Evolutionary conservation across 1,140 invertebrate genomes (phyloP).

Genomic region (Penaeus vannamei): DNA sequence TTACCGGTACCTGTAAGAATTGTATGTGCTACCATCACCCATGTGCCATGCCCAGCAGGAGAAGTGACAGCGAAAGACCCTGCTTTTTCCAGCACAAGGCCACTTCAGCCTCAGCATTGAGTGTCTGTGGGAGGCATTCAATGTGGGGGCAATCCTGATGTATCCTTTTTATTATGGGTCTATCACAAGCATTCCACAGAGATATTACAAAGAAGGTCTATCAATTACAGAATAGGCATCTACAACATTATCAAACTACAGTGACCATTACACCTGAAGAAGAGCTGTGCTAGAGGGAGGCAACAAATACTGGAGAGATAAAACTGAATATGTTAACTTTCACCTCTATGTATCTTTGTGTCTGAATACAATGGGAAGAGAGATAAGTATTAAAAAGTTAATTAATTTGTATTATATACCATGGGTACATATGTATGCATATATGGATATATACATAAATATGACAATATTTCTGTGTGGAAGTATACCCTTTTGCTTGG

Average conservation of each 20-base stretch:
- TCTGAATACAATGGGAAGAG: too few relatives aligned
- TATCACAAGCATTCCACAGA: constrained; percentile 31
- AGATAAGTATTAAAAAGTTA: too few relatives aligned
- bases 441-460: too few relatives aligned
- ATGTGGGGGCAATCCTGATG: too few relatives aligned
- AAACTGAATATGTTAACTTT: not conserved
- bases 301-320: not conserved
- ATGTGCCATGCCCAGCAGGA: constrained; percentile 34
- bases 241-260: not conserved
- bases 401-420: too few relatives aligned
- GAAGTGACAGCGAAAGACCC: not conserved
- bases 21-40: constrained; percentile 51
- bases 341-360: too few relatives aligned
- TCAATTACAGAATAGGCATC: not conserved
- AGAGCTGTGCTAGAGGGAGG: constrained; percentile 14
- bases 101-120: constrained; percentile 5
- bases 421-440: too few relatives aligned
- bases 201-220: too few relatives aligned
- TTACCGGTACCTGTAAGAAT: constrained; percentile 57
- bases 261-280: constrained; percentile 36
- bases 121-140: not conserved
- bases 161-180: not conserved
- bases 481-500: too few relatives aligned
- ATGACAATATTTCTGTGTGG: too few relatives aligned
- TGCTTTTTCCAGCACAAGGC: too few relatives aligned